These are phyloP conservation scores for Gobionotothen gibberifrons DNA, from an alignment of 2,797 vertebrate genomes.

Conservation along the genomic window DNA sequence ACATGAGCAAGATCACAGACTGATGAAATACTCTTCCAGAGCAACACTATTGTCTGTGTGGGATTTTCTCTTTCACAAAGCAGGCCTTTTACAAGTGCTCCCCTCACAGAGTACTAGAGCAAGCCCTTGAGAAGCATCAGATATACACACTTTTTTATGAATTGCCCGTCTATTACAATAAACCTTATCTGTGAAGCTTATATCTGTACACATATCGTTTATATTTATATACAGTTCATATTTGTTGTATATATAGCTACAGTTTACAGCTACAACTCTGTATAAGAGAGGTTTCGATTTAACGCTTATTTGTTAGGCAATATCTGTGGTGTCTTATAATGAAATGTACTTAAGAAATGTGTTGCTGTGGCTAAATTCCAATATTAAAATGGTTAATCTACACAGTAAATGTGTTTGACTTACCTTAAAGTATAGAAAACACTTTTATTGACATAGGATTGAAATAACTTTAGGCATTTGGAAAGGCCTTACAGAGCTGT, in stretches of 20 bases:
- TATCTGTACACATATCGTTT: not conserved
- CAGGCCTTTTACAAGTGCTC: not conserved
- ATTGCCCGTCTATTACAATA: not conserved
- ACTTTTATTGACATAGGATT: not conserved
- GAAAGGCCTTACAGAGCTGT: constrained; percentile 8
- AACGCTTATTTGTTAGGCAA: accelerated
- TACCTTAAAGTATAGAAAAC: not conserved
- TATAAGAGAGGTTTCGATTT: not conserved
- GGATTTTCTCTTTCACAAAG: constrained; percentile 22
- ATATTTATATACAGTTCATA: not conserved
- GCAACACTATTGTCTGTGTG: constrained; percentile 18
- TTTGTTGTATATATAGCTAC: not conserved
- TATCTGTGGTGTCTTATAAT: not conserved
- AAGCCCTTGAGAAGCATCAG: not conserved
- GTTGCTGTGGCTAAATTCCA: too few species aligned
- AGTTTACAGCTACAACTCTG: not conserved
- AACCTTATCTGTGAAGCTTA: not conserved
- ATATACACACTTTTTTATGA: not conserved
- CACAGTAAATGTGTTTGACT: not conserved
- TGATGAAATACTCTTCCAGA: constrained; percentile 25
- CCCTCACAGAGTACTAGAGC: not conserved
- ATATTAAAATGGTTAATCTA: not conserved
- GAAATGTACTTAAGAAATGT: not conserved
- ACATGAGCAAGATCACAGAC: constrained; percentile 14
- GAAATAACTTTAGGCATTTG: constrained; percentile 12